Conservation (phyloP, 35 echinoderm and acorn worm species). For the Anneissia japonica region DNA sequence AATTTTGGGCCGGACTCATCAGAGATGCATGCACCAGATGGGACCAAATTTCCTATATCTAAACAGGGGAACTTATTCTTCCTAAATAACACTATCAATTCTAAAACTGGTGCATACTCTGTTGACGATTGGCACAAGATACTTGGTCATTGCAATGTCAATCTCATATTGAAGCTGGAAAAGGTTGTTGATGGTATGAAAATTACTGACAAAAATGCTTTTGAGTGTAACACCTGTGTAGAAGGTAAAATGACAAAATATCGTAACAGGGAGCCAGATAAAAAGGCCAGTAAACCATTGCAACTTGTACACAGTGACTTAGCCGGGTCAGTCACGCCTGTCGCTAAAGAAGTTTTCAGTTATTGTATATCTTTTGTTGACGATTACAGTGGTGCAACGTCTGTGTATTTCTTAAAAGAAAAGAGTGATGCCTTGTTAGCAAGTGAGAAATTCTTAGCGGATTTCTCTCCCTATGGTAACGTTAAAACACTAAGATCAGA, state of each 20-base stretch:
- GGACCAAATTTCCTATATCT: too few species aligned
- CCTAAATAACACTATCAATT: too few species aligned
- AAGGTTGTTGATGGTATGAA: slow-evolving; percentile 31
- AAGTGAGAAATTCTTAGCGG: neutral
- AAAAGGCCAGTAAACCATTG: neutral
- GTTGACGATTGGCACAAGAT: slow-evolving; percentile 1
- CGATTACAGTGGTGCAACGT: neutral
- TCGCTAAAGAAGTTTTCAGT: neutral
- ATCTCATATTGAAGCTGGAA: slow-evolving; percentile 17
- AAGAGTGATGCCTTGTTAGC: neutral
- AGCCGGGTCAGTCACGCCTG: neutral
- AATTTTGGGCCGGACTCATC: slow-evolving; percentile 20
- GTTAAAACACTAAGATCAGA: neutral
- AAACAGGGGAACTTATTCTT: too few species aligned
- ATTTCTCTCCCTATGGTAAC: neutral
- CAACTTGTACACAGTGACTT: neutral
- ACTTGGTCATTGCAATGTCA: slow-evolving; percentile 16
- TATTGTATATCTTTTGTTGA: neutral
- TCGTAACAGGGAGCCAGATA: neutral
- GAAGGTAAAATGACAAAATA: neutral
- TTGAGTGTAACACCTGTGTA: neutral
- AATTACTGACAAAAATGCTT: neutral
- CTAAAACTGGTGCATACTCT: too few species aligned
- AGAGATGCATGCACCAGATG: too few species aligned
- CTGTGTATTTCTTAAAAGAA: neutral